phyloP scores from a whole-genome alignment of 2,113 vertebrate species.

The Hiodon alosoides region DNA sequence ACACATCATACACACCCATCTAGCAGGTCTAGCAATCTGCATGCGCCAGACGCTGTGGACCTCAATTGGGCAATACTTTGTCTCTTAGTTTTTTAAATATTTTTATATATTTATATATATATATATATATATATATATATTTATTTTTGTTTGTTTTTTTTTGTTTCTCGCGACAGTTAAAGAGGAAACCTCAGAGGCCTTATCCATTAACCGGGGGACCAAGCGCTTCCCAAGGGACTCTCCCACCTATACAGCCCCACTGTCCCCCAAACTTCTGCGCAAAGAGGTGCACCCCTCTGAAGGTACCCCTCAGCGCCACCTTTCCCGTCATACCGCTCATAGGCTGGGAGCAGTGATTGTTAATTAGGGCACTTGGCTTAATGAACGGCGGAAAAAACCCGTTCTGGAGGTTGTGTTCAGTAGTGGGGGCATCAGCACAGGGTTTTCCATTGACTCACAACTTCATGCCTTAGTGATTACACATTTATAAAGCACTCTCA shows the following conservation, averaged over 20 bases:
- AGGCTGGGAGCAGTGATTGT: not conserved
- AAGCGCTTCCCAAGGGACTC: constrained; percentile 76
- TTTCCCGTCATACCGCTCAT: not conserved
- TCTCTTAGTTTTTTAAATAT: no score
- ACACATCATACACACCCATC: not conserved
- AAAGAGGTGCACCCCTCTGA: constrained; percentile 71
- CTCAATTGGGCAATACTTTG: no score
- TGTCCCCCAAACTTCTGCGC: constrained; percentile 79
- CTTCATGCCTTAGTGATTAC: not conserved
- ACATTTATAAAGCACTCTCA: constrained; percentile 2
- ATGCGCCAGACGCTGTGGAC: no score
- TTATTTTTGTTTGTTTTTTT: not conserved
- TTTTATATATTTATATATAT: no score
- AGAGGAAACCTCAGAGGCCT: constrained; percentile 70
- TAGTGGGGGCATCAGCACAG: not conserved
- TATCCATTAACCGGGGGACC: constrained; percentile 58
- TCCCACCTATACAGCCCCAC: constrained; percentile 68
- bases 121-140: no score
- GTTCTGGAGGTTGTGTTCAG: not conserved
- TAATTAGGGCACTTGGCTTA: not conserved
- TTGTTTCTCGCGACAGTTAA: constrained; percentile 58
- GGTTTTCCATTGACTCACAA: not conserved
- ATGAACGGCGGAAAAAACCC: not conserved
- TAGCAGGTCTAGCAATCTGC: no score
- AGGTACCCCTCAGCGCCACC: constrained; percentile 64